Conservation (phyloP, 1,140 invertebrate species). For the Sinonovacula constricta region DNA sequence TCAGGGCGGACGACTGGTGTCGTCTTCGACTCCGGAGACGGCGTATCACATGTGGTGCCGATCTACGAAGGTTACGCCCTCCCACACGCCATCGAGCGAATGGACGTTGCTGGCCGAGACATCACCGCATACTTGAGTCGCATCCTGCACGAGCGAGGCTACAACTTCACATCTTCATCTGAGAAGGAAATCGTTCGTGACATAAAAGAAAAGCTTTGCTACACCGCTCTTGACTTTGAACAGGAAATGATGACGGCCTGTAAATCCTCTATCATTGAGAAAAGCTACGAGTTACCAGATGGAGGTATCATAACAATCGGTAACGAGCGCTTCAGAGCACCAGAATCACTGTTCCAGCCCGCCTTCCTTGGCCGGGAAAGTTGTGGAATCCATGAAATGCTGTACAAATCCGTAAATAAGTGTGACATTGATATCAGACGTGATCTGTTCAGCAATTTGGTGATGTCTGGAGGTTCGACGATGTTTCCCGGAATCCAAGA, state of each 20-base stretch:
- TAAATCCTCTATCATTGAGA: conserved; percentile 71
- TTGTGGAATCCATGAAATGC: conserved; percentile 80
- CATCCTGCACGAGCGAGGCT: conserved; percentile 63
- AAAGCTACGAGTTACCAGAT: conserved; percentile 80
- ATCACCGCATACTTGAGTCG: conserved; percentile 88
- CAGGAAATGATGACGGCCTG: conserved; percentile 96
- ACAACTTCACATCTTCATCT: conserved; percentile 82
- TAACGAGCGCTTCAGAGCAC: conserved; percentile 85
- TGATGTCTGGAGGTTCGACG: conserved; percentile 92
- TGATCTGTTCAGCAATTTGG: conserved; percentile 94
- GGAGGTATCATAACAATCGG: conserved; percentile 92
- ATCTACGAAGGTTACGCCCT: conserved; percentile 89
- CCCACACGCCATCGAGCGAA: conserved; percentile 89
- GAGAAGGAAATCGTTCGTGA: conserved; percentile 65
- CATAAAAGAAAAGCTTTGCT: conserved; percentile 88
- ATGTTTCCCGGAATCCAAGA: conserved; percentile 81
- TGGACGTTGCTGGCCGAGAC: conserved; percentile 94
- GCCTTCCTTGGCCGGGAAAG: conserved; percentile 73
- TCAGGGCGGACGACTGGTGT: conserved; percentile 97
- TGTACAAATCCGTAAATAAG: conserved; percentile 91
- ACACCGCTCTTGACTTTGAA: conserved; percentile 95
- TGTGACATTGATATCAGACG: conserved; percentile 88
- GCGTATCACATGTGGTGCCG: conserved; percentile 95
- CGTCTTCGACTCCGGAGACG: conserved; percentile 94
- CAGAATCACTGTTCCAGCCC: conserved; percentile 86